Base-by-base conservation (phyloP, 2,113 vertebrate genomes). In the Ictidomys tridecemlineatus region DNA sequence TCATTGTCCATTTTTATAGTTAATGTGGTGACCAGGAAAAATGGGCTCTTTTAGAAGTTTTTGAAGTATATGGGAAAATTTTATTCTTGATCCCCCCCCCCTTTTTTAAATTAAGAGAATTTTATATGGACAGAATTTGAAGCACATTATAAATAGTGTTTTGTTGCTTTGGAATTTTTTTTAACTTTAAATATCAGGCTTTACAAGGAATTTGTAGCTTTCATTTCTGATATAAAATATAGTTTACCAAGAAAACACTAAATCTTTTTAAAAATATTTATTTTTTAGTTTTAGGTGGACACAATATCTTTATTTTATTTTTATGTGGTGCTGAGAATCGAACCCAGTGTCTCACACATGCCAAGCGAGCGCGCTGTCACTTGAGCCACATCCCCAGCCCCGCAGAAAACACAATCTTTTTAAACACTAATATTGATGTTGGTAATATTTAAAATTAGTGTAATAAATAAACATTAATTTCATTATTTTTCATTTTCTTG, bases 1-100 rank as follows among this genome's bases (percentile, higher is more conserved):
- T 98, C 98, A 98, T 99, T 98, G 98, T 98, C 87, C 89, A 51
- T 94, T 90, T 97, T 96, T 98, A 97, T 96, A 97, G 96, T 98
- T 97, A 96, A 98, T 98, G 88, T 97, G 93, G 94, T 98, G 94
- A 97, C 93, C 93, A 94, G 97, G 85, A 90, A 98, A 98, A 98
- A 97, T 95, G 94, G 97, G 88, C 78, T 93, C 85, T 98, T 94
- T 97, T 97, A 97, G 95, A 95, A 96, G 86, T 97, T 98, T 97
- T 73, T 10, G 96, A 96, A 98, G 77, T 98, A 91, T 97, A 95
- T 84, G 88, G 85, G 74, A 95, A 95, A 97, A 96, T 97, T 85
- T 93, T 78, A 89, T 96, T 89, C 95, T 97, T 93, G 86, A 97
- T 76, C 42, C 1, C 18, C 42, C 2, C 18, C 42, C 51, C 39